Conservation (phyloP, 2,113 vertebrate genomes). For the Dolichotis patagonum region DNA sequence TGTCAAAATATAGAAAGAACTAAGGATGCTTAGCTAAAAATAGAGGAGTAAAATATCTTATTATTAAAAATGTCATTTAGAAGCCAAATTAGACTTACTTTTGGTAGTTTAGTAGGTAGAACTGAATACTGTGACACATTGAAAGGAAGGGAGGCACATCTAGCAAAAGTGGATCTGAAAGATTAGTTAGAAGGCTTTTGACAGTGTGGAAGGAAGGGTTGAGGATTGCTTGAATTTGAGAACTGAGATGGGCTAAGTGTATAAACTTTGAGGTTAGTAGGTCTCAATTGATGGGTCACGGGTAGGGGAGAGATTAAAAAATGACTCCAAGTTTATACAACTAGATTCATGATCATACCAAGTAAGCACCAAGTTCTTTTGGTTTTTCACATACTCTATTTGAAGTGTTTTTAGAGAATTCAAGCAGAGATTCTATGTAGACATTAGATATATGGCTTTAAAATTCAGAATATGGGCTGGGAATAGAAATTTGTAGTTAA, state of each 20-base stretch:
- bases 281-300: background rate
- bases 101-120: background rate
- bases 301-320: background rate
- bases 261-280: background rate
- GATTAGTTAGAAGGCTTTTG: background rate
- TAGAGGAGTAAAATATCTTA: background rate
- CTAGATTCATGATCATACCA: background rate
- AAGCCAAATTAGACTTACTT: conserved; percentile 20
- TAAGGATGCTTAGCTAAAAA: background rate
- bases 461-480: background rate
- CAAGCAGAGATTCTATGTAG: background rate
- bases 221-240: conserved; percentile 19
- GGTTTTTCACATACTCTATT: background rate
- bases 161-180: background rate
- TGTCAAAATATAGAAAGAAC: conserved; percentile 19
- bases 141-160: background rate
- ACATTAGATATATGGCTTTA: background rate
- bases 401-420: conserved; percentile 28
- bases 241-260: background rate
- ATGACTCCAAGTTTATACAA: background rate
- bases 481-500: conserved; percentile 32
- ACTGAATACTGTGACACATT: background rate
- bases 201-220: background rate
- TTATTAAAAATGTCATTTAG: conserved; percentile 31
- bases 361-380: background rate